Conservation (phyloP, 2,888 invertebrate species). For the Tuta absoluta region DNA sequence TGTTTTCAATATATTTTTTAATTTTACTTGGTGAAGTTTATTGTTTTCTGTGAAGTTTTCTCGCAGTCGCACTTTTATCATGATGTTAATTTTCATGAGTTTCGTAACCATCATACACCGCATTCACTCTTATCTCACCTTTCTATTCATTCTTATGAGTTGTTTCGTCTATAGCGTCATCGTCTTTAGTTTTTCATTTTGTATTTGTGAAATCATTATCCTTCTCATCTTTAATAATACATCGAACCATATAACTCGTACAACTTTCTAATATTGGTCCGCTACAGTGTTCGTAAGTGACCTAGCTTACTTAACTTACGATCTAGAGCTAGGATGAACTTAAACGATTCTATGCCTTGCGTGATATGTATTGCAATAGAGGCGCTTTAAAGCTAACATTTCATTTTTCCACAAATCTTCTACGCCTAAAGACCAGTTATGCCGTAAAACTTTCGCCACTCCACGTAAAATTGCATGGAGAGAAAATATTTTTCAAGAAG, state of each 20-base stretch:
- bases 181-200: neutral
- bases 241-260: slow-evolving; percentile 69
- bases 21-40: too few relatives aligned
- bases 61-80: too few relatives aligned
- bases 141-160: neutral
- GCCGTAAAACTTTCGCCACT: too few relatives aligned
- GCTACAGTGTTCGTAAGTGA: slow-evolving; percentile 77
- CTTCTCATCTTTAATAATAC: slow-evolving; percentile 29
- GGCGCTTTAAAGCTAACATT: slow-evolving; percentile 72
- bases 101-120: neutral
- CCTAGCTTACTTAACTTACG: slow-evolving; percentile 68
- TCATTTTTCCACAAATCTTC: slow-evolving; percentile 47
- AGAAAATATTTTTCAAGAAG: too few relatives aligned
- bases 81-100: neutral
- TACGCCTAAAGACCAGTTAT: slow-evolving; percentile 39
- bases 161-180: neutral
- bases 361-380: slow-evolving; percentile 80
- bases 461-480: too few relatives aligned
- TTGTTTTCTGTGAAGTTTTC: too few relatives aligned
- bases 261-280: slow-evolving; percentile 82
- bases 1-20: too few relatives aligned
- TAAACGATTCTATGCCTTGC: slow-evolving; percentile 75
- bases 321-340: slow-evolving; percentile 73
- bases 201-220: neutral
- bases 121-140: neutral